Base-by-base conservation (phyloP, 2,888 invertebrate genomes). In the Apotomis turbidana region DNA sequence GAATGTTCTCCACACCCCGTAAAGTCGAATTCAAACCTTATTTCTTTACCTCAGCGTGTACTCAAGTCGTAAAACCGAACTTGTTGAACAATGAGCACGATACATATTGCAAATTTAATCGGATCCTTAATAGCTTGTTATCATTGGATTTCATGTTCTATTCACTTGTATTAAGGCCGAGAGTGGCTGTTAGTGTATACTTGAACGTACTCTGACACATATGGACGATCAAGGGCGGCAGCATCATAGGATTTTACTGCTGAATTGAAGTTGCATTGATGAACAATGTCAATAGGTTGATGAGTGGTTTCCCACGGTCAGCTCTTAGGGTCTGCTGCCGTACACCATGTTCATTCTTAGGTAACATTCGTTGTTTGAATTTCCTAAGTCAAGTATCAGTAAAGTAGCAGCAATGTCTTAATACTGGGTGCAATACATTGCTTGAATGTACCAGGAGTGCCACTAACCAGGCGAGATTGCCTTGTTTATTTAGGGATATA, bases 201-300 rank as follows among this genome's bases (percentile, higher is more conserved):
- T 55, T 46, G 9, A 15, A 41, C 55, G 8, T 13, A 51, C 13
- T 77, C 73, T 72, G 74, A 68, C 77, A 66, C 76, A 77, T 79
- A 81, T 78, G 82, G 82, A 70, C 79, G 81, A 81, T 80, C 84
- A 85, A 85, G 85, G 86, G 79, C 83, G 73, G 44, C 52, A 68
- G 68, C 73, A 63, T 71, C 51, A 62, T 5, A 52, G n/a, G 46
- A 12, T 66, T 60, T 61, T 68, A 49, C 54, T n/a, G 57, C 49
- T 68, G 52, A 64, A 51, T 13, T 51, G 46, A 66, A 57, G 12
- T 51, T 64, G 8, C 66, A 66, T 66, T 46, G 44, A 36, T 36
- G 49, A 13, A n/a, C 44, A 46, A 13, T 36, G 44, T n/a, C 27
- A 57, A 57, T 46, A 57, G 46, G 38, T 41, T 44, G 27, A 49